Evolutionary conservation across 37 sponge, comb jelly and placozoan species (phyloP), one percentile per base, ranked within the genome.

Genomic region (Eunapius fragilis): DNA sequence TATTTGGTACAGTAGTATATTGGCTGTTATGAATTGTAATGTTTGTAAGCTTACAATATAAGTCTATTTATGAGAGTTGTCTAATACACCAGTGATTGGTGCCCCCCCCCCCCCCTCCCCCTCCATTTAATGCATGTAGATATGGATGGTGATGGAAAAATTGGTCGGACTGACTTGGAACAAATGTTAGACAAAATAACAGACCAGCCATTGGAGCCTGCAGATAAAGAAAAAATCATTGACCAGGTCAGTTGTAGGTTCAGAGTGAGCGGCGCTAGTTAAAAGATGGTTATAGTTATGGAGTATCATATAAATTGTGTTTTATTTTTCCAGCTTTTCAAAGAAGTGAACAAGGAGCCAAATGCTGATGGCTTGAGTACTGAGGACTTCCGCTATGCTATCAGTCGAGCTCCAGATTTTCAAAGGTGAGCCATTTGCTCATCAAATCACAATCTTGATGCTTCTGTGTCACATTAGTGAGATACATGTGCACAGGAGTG

Each of bases 351-450:
- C 68, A 91, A 91, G 58, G 84, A 84, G 33, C 37, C 19, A 36
- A 75, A 69, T 38, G 81, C 87, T 2, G 92, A 87, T 80, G 92
- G 92, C 25, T 68, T 93, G 5, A 87, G 82, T 35, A 82, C 87
- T 30, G 90, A 93, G 68, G 94, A 93, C 31, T 93, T 93, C 38
- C 84, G 83, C 11, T 87, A 82, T 67, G 87, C 87, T 28, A 86
- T 93, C 38, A 84, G 82, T 79, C 82, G 87, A 80, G 79, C 94
- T 33, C 94, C 94, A 25, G 94, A 93, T 58, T 93, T 93, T 70
- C 37, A 84, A 58, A 87, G 75, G 88, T 91, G n/a, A n/a, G n/a
- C n/a, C n/a, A n/a, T n/a, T n/a, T n/a, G n/a, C n/a, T n/a, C n/a
- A n/a, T n/a, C n/a, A n/a, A n/a, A n/a, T n/a, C n/a, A n/a, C n/a